Conservation (phyloP, 1,140 invertebrate species). For the Philotrypesis tridentata region DNA sequence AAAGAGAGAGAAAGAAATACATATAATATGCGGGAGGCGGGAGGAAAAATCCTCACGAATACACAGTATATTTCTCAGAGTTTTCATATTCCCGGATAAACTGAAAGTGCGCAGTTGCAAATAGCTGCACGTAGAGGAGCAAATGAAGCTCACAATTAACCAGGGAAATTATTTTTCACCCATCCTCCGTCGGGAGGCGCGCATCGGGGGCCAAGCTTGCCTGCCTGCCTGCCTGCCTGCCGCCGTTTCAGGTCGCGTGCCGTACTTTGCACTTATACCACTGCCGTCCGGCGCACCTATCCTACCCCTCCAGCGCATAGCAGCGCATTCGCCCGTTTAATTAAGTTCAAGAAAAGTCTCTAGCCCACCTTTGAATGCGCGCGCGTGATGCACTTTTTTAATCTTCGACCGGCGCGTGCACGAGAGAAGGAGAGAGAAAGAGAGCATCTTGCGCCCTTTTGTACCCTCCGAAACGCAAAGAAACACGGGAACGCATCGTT, state of each 20-base stretch:
- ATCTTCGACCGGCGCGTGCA: neutral
- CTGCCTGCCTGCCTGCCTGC: too few relatives aligned
- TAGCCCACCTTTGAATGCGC: slow-evolving; percentile 17
- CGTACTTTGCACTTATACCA: neutral
- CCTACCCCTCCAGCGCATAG: too few relatives aligned
- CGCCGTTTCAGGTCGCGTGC: slow-evolving; percentile 14
- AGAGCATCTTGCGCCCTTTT: neutral
- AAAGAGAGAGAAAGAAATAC: neutral
- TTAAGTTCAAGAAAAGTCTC: slow-evolving; percentile 65
- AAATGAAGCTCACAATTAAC: slow-evolving; percentile 61
- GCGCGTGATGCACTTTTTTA: slow-evolving; percentile 27
- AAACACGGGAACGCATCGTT: neutral
- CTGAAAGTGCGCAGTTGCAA: slow-evolving; percentile 43
- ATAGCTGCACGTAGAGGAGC: slow-evolving; percentile 50
- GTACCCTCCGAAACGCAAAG: neutral
- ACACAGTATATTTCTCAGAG: slow-evolving; percentile 41
- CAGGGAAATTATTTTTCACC: slow-evolving; percentile 61
- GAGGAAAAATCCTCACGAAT: slow-evolving; percentile 32
- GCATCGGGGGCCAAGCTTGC: neutral
- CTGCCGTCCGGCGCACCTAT: too few relatives aligned
- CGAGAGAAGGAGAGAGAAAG: too few relatives aligned
- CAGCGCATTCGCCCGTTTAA: slow-evolving; percentile 59
- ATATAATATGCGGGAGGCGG: neutral
- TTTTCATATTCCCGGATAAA: slow-evolving; percentile 45
- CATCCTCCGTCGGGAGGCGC: slow-evolving; percentile 31